Evolutionary conservation across 2,888 invertebrate species (phyloP).

Genomic region (Thecophora atra): DNA sequence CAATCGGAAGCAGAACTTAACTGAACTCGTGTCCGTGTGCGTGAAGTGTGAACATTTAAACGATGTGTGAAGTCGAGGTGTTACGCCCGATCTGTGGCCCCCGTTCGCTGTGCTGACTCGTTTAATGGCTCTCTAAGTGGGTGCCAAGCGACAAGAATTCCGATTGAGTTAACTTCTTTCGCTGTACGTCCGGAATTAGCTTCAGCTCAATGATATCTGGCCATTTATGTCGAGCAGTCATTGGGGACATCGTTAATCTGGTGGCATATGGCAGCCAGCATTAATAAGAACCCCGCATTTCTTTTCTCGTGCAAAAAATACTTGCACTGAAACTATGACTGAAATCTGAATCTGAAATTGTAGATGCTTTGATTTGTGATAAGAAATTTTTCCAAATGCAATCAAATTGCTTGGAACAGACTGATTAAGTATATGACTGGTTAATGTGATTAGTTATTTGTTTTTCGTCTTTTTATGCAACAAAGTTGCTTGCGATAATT

Average conservation of each 20-base stretch:
- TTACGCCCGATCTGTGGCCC: slow-evolving; percentile 25
- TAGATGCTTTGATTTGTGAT: slow-evolving; percentile 42
- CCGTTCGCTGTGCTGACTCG: slow-evolving; percentile 7
- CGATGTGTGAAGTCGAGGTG: slow-evolving; percentile 38
- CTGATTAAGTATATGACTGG: slow-evolving; percentile 24
- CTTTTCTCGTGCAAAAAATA: too few species aligned
- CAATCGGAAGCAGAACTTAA: slow-evolving; percentile 3
- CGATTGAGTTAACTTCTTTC: slow-evolving; percentile 28
- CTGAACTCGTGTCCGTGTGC: slow-evolving; percentile 17
- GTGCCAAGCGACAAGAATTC: slow-evolving; percentile 37
- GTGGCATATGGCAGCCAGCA: neutral
- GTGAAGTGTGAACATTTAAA: slow-evolving; percentile 47
- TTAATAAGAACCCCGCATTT: too few species aligned
- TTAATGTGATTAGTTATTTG: neutral
- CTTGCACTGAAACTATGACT: slow-evolving; percentile 34
- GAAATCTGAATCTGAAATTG: too few species aligned
- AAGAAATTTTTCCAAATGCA: slow-evolving; percentile 41
- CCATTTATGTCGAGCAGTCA: slow-evolving; percentile 12
- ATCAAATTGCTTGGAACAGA: slow-evolving; percentile 44
- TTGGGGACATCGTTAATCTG: slow-evolving; percentile 36
- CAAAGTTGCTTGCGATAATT: slow-evolving; percentile 25
- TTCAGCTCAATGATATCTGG: slow-evolving; percentile 39
- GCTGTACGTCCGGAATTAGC: neutral
- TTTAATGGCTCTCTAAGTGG: slow-evolving; percentile 50
- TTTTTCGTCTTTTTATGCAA: slow-evolving; percentile 20